A percentile compares a stretch with the other conserved stretches of the same genome.
These are phyloP conservation scores for Habroteleia sp. DNA, from an alignment of 2,888 invertebrate genomes.

Conservation along the genomic window DNA sequence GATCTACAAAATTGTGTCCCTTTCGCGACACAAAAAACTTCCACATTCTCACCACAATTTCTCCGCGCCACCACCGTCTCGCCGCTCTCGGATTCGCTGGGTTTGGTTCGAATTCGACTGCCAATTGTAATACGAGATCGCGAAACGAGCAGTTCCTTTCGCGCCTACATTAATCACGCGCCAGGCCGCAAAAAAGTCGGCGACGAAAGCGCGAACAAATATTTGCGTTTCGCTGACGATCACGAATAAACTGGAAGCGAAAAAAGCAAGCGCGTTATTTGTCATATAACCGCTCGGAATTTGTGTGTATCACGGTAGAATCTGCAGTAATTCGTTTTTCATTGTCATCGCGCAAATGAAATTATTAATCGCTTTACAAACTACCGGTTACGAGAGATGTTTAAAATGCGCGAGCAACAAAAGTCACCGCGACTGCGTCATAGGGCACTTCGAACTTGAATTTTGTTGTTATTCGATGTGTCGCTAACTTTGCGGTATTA, in stretches of 20 bases:
- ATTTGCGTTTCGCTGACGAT: slow-evolving; percentile 25
- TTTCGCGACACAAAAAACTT: slow-evolving; percentile 47
- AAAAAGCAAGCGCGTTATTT: slow-evolving; percentile 19
- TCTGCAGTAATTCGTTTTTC: slow-evolving; percentile 22
- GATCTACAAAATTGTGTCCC: slow-evolving; percentile 64
- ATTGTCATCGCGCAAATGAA: slow-evolving; percentile 21
- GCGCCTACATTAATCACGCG: no score
- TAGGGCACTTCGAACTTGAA: no score
- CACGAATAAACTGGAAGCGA: no score
- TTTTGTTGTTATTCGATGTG: no score
- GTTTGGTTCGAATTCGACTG: no score
- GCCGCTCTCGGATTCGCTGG: no score
- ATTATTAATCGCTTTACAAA: slow-evolving; percentile 31
- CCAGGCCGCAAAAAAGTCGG: no score
- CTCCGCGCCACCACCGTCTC: not conserved
- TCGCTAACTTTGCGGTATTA: no score
- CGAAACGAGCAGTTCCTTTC: no score
- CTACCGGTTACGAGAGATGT: slow-evolving; percentile 5
- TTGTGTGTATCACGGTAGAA: slow-evolving; percentile 3
- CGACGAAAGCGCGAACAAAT: no score
- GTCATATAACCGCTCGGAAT: slow-evolving; percentile 15
- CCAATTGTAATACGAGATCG: slow-evolving; percentile 14
- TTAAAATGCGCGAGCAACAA: no score
- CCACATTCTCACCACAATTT: slow-evolving; percentile 20
- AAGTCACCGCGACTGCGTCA: no score